Percentiles rank a stretch among this genome's conserved stretches.
phyloP scores from a whole-genome alignment of 2,797 vertebrate species.

The Myiothlypis coronata region DNA sequence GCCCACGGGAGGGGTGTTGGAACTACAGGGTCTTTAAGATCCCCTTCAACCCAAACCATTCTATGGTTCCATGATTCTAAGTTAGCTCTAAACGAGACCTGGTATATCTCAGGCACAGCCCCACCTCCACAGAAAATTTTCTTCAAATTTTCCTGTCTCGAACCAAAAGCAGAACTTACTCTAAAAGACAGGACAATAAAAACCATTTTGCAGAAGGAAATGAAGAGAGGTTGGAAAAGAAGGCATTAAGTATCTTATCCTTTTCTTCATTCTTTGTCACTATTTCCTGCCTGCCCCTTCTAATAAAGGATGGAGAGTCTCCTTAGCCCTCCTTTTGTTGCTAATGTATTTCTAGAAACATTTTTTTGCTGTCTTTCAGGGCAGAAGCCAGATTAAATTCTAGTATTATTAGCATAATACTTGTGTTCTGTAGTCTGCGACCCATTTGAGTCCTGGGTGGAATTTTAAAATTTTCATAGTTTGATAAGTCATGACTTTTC shows the following conservation, averaged over 20 bases:
- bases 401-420: not conserved
- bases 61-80: not conserved
- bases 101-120: fast-evolving
- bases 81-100: not conserved
- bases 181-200: not conserved
- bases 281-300: not conserved
- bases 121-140: not conserved
- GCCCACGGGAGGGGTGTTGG: not conserved
- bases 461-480: not conserved
- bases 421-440: not conserved
- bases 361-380: not conserved
- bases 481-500: not conserved
- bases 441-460: not conserved
- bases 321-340: not conserved
- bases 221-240: not conserved
- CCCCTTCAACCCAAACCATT: not conserved
- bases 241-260: not conserved
- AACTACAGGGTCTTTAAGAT: not conserved
- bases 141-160: not conserved
- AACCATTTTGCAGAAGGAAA: not conserved
- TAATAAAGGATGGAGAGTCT: not conserved
- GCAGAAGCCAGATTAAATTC: not conserved
- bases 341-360: fast-evolving
- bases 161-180: not conserved
- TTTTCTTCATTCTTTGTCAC: not conserved